These are phyloP conservation scores for Coremacera marginata DNA, from an alignment of 2,888 invertebrate genomes.

Conservation along the genomic window DNA sequence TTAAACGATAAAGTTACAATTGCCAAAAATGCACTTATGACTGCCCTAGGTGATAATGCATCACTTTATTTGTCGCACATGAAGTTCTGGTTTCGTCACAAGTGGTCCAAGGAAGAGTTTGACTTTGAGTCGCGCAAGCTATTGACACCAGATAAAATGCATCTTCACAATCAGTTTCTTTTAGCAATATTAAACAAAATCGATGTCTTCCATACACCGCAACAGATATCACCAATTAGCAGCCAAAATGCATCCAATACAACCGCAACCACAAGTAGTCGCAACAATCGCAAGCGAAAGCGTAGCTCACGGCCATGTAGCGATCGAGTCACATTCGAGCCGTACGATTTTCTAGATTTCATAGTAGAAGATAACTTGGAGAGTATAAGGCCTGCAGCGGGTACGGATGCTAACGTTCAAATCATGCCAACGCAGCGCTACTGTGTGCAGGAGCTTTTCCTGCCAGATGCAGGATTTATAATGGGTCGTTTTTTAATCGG, in stretches of 20 bases:
- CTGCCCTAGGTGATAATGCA: conserved; percentile 76
- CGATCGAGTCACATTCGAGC: conserved; percentile 75
- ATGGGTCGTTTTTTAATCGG: conserved; percentile 85
- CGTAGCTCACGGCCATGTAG: conserved; percentile 70
- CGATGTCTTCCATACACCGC: conserved; percentile 60
- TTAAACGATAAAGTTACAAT: conserved; percentile 60
- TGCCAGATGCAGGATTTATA: conserved; percentile 87
- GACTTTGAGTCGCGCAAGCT: conserved; percentile 83
- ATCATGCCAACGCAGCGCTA: conserved; percentile 70
- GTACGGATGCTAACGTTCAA: conserved; percentile 59
- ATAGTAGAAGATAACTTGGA: conserved; percentile 70
- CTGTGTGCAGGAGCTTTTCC: conserved; percentile 80
- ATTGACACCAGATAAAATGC: conserved; percentile 79
- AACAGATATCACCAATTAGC: conserved; percentile 42
- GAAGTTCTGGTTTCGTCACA: conserved; percentile 81
- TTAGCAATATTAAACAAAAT: conserved; percentile 85
- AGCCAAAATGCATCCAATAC: conserved; percentile 43
- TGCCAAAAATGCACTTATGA: conserved; percentile 62
- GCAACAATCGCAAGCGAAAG: conserved; percentile 70
- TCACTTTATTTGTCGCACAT: conserved; percentile 79
- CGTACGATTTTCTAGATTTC: conserved; percentile 74
- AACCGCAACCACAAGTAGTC: conserved; percentile 43
- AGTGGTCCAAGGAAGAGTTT: conserved; percentile 86
- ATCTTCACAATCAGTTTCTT: conserved; percentile 87
- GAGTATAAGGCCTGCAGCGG: conserved; percentile 58